Conservation (phyloP, 2,888 invertebrate genomes). For the Orgyia antiqua region DNA sequence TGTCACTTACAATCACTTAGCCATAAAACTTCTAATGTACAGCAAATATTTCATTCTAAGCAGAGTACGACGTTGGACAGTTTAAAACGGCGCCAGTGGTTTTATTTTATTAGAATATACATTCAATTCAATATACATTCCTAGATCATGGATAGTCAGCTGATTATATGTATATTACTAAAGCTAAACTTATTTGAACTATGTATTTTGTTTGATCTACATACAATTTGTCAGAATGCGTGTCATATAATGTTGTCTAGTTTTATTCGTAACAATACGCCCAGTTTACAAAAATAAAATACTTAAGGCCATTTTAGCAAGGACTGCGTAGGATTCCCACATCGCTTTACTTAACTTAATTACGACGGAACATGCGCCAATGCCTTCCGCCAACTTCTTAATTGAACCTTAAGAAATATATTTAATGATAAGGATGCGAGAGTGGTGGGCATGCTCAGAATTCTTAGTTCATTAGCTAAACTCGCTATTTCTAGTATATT, state of each 20-base stretch:
- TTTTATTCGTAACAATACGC: too few species aligned
- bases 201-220: too few species aligned
- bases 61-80: neutral
- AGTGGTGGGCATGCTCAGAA: neutral
- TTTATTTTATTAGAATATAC: too few species aligned
- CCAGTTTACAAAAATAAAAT: too few species aligned
- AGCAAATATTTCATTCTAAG: neutral
- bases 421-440: constrained; percentile 1
- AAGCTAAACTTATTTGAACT: too few species aligned
- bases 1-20: neutral
- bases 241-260: too few species aligned
- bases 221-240: too few species aligned
- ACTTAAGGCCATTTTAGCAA: constrained; percentile 14
- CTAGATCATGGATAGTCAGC: too few species aligned
- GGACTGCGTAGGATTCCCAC: constrained; percentile 29
- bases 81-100: neutral
- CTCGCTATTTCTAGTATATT: constrained; percentile 1
- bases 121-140: too few species aligned
- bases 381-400: constrained; percentile 26
- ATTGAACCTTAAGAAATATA: constrained; percentile 12
- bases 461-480: neutral
- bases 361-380: constrained; percentile 37
- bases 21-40: neutral
- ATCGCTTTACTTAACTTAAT: constrained; percentile 41
- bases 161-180: too few species aligned